Base-by-base conservation (phyloP, 2,888 invertebrate genomes). In the Girardia tigrina region DNA sequence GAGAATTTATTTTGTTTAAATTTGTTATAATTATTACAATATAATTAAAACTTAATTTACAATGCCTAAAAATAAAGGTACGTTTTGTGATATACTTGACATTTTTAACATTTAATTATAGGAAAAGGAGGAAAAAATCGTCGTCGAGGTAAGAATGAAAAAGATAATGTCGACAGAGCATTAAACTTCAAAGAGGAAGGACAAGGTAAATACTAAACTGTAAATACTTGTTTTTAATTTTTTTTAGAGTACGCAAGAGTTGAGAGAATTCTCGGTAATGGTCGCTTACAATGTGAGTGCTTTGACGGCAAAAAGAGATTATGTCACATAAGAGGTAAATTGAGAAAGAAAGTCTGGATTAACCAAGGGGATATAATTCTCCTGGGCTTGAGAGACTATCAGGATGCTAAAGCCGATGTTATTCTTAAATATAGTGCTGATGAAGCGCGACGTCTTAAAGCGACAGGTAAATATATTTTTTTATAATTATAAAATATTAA, bases 91-190 rank as follows among this genome's bases (percentile, higher is more conserved):
- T n/a, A n/a, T n/a, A n/a, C n/a, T 36, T 36, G 16, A 36, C 8
- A 36, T 12, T 36, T 12, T 36, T 36, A 36, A 36, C 16, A 12
- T 8, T 36, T 8, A 36, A 36, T 36, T 12, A 36, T 56, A 89
- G 97, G 97, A 90, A 98, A 98, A 90, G 98, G 98, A 90, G 97
- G 98, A 88, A 98, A 98, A 89, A 98, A 98, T 87, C 89, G 98
- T 84, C 91, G 97, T 86, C 90, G 97, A 87, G 98, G 98, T 86
- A 98, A 98, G 89, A 98, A 98, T 84, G 97, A 98, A 87, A 98
- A 98, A 85, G 97, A 98, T 88, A 94, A 94, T 77, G 94, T 95
- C 84, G 98, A 98, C 86, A 90, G 98, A 88, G 98, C 98, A 86
- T 88, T 98, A 87, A 93, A 97, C 78, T 95, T 97, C 88, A 97